Evolutionary conservation across 2,888 invertebrate species (phyloP).

Genomic region (Drosophila parthenogenetica): DNA sequence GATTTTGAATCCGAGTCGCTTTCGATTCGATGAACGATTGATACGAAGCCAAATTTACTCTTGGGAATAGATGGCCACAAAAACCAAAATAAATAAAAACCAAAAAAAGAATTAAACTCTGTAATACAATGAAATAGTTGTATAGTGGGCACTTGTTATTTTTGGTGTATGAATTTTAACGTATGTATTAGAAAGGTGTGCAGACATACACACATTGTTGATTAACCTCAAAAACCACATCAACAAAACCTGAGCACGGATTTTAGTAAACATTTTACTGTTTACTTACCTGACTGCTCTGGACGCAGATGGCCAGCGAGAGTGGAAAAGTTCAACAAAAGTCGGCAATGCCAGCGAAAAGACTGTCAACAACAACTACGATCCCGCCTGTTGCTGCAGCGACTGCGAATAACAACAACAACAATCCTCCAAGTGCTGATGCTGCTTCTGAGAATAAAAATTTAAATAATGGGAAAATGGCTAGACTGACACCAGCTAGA

Average conservation of each 20-base stretch:
- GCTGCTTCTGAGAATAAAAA: constrained; percentile 19
- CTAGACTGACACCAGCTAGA: constrained; percentile 86
- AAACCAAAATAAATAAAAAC: no score
- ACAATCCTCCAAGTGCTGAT: constrained; percentile 15
- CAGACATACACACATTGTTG: constrained; percentile 17
- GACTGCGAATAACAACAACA: constrained; percentile 30
- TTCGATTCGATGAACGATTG: no score
- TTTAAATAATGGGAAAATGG: constrained; percentile 56
- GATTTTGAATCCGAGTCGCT: no score
- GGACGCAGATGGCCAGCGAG: constrained; percentile 40
- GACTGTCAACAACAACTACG: constrained; percentile 50
- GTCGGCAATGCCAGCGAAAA: constrained; percentile 56
- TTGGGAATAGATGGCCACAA: no score
- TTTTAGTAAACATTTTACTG: constrained; percentile 24
- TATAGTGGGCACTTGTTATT: no score
- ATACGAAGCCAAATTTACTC: no score
- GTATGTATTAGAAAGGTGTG: not conserved
- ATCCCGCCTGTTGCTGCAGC: constrained; percentile 30
- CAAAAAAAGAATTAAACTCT: no score
- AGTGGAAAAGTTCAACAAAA: constrained; percentile 14
- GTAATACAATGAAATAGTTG: no score
- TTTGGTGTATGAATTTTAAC: constrained; percentile 20
- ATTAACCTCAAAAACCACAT: constrained; percentile 41
- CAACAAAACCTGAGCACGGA: constrained; percentile 12
- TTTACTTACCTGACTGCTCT: constrained; percentile 1